These are phyloP conservation scores for Chaunax sp. DNA, from an alignment of 2,797 vertebrate genomes.

Conservation along the genomic window DNA sequence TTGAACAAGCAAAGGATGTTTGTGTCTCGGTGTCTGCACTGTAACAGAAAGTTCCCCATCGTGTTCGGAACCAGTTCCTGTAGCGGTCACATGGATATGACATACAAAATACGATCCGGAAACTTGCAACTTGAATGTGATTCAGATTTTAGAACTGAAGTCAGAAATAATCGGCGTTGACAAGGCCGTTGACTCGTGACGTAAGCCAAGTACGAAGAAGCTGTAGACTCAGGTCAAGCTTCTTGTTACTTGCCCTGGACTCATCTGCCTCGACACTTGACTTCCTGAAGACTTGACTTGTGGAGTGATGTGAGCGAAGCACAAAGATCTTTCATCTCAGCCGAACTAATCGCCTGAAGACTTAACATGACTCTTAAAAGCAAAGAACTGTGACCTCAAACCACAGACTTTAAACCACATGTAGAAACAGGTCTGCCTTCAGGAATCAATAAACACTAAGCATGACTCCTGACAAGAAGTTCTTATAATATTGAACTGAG, in stretches of 20 bases:
- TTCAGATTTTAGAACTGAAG: slow-evolving; percentile 8
- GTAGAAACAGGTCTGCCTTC: background rate
- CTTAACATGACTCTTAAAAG: background rate
- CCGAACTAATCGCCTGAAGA: background rate
- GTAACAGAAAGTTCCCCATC: slow-evolving; percentile 4
- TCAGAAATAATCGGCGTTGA: background rate
- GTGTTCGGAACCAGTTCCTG: slow-evolving; percentile 24
- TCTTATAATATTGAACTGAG: too few relatives aligned
- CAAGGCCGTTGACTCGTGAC: background rate
- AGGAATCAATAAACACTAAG: background rate
- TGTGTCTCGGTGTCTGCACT: slow-evolving; percentile 11
- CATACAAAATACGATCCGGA: slow-evolving; percentile 4
- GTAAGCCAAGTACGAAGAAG: too few relatives aligned
- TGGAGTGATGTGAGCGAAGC: background rate
- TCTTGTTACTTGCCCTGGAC: background rate
- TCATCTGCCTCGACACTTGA: background rate
- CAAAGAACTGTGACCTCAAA: too few relatives aligned
- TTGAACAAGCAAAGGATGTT: slow-evolving; percentile 21
- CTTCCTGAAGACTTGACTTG: background rate
- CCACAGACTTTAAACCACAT: too few relatives aligned
- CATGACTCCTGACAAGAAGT: too few relatives aligned
- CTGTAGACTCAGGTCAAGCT: background rate
- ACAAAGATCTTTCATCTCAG: background rate
- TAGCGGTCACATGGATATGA: background rate
- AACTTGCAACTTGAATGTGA: slow-evolving; percentile 5